A percentile compares a stretch with the other conserved stretches of the same genome.
These are phyloP conservation scores for Nezara viridula DNA, from an alignment of 2,888 invertebrate genomes.

Conservation along the genomic window DNA sequence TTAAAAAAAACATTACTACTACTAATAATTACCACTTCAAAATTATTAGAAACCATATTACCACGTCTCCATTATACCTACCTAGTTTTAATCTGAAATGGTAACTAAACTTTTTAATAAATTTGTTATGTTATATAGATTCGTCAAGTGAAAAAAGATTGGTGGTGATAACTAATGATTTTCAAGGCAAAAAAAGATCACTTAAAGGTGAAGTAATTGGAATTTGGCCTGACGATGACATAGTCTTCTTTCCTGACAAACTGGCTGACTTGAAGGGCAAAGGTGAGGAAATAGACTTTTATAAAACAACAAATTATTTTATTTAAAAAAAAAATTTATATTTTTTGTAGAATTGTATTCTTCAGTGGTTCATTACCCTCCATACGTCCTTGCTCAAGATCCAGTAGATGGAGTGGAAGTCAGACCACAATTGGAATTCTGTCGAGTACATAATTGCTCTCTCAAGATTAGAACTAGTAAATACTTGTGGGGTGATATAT, in stretches of 20 bases:
- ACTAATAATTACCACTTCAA: no score
- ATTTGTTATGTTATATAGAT: not conserved
- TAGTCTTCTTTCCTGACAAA: slow-evolving; percentile 60
- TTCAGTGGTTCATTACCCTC: slow-evolving; percentile 58
- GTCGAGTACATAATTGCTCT: slow-evolving; percentile 58
- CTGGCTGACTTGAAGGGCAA: slow-evolving; percentile 59
- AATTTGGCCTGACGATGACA: slow-evolving; percentile 50
- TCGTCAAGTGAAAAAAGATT: not conserved
- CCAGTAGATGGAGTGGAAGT: slow-evolving; percentile 61
- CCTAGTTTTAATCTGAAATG: no score
- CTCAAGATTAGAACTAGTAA: slow-evolving; percentile 51
- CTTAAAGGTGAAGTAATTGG: slow-evolving; percentile 15
- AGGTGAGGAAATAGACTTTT: slow-evolving; percentile 10
- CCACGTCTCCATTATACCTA: no score
- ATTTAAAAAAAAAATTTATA: not conserved
- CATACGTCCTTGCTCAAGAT: slow-evolving; percentile 55
- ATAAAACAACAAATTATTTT: not conserved
- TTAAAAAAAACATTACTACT: no score
- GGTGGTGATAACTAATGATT: slow-evolving; percentile 13
- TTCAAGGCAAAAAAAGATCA: not conserved
- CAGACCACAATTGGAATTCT: slow-evolving; percentile 58
- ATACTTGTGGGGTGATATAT: slow-evolving; percentile 59
- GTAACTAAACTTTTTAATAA: not conserved
- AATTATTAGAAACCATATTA: no score
- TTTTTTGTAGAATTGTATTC: slow-evolving; percentile 44